phyloP scores from a whole-genome alignment of 1,140 invertebrate genomes.

The Atta colombica region DNA sequence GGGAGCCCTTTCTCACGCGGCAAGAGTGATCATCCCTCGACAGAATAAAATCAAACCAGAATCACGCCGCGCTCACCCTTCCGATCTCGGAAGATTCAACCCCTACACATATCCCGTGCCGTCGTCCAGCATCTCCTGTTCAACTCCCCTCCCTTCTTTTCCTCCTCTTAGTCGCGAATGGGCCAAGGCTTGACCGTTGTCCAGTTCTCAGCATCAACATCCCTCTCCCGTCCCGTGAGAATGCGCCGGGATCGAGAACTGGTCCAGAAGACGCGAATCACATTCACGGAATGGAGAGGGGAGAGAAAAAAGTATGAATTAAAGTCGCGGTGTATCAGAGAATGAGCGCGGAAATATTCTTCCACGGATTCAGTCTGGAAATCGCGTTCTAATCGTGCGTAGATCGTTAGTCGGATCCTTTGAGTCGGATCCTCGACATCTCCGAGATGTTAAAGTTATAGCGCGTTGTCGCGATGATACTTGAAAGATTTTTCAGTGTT shows the following conservation, averaged over 20 bases:
- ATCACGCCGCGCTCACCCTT: conserved; percentile 82
- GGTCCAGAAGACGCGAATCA: conserved; percentile 82
- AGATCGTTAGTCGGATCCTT: conserved; percentile 21
- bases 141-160: conserved; percentile 14
- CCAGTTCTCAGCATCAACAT: conserved; percentile 85
- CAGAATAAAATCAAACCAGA: conserved; percentile 84
- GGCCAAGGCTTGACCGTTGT: conserved; percentile 85
- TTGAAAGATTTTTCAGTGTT: conserved; percentile 9
- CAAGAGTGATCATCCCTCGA: conserved; percentile 78
- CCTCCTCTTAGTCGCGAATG: conserved; percentile 64
- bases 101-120: conserved; percentile 70
- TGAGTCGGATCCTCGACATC: background rate
- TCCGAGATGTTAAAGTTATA: conserved; percentile 6
- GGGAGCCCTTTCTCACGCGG: conserved; percentile 85
- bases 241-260: conserved; percentile 82
- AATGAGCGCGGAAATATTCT: conserved; percentile 51
- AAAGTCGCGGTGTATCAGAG: conserved; percentile 42
- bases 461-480: background rate
- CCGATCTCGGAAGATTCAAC: conserved; percentile 84
- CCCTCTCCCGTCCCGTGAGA: conserved; percentile 81
- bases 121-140: conserved; percentile 59
- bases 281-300: conserved; percentile 44
- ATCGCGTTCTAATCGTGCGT: conserved; percentile 50
- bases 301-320: conserved; percentile 51
- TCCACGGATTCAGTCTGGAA: conserved; percentile 39